Conservation (phyloP, 2,113 vertebrate species). For the Haplochromis burtoni region DNA sequence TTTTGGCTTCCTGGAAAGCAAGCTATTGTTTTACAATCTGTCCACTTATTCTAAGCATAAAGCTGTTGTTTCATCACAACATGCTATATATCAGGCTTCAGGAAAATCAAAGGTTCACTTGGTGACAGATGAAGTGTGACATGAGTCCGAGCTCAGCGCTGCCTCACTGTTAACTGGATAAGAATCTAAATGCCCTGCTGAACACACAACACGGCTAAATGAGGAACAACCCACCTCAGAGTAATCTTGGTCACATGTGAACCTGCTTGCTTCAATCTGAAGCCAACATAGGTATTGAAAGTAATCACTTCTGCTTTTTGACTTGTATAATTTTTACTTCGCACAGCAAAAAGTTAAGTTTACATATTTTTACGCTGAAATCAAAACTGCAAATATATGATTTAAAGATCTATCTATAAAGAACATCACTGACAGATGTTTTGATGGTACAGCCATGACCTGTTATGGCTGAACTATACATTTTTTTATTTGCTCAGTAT, state of each 20-base stretch:
- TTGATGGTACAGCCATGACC: not conserved
- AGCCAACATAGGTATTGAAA: not conserved
- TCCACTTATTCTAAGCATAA: not conserved
- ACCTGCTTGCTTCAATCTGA: not conserved
- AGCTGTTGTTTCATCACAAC: not conserved
- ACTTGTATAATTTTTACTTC: not conserved
- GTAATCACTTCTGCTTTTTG: not conserved
- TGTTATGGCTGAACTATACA: not conserved
- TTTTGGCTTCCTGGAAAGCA: not conserved
- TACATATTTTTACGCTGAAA: not conserved
- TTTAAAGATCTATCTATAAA: not conserved
- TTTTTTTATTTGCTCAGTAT: not conserved
- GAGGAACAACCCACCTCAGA: constrained; percentile 32
- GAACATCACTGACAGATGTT: not conserved
- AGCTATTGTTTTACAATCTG: not conserved
- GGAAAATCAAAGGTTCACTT: not conserved
- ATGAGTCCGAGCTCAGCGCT: constrained; percentile 15
- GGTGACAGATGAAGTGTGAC: not conserved
- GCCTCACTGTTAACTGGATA: constrained; percentile 58
- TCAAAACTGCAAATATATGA: not conserved
- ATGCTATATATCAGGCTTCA: not conserved
- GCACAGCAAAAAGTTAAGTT: not conserved
- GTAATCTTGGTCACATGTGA: constrained; percentile 33
- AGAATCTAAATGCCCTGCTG: constrained; percentile 41
- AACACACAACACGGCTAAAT: constrained; percentile 34